Conservation (phyloP, 2,888 invertebrate genomes). For the Spicauda simplicius region DNA sequence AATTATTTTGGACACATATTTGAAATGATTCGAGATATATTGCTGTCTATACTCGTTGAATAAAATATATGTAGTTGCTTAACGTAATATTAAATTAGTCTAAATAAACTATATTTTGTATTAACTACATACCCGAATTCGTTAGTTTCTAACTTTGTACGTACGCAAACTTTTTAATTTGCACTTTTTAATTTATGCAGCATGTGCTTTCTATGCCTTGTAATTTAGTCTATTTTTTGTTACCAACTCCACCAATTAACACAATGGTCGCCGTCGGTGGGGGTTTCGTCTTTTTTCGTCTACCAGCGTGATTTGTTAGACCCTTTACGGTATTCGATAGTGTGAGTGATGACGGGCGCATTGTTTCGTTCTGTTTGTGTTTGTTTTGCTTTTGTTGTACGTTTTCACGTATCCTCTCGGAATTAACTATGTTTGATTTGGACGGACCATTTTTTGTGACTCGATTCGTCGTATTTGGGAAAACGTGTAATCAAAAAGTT, state of each 20-base stretch:
- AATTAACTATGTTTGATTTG: constrained; percentile 29
- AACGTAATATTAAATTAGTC: too few relatives aligned
- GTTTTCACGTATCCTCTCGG: constrained; percentile 9
- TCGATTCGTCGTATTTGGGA: neutral
- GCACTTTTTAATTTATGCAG: too few relatives aligned
- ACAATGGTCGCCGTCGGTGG: constrained; percentile 51
- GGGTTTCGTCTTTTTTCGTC: constrained; percentile 49
- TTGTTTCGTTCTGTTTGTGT: constrained; percentile 34
- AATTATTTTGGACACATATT: too few relatives aligned
- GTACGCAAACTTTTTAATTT: too few relatives aligned
- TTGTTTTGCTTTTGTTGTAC: constrained; percentile 10
- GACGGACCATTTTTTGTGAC: constrained; percentile 7
- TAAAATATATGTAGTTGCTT: too few relatives aligned
- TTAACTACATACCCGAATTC: too few relatives aligned
- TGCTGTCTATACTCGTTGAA: too few relatives aligned
- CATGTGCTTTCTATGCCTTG: neutral
- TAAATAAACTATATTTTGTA: too few relatives aligned
- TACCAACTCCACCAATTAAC: constrained; percentile 61
- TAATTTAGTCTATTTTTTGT: constrained; percentile 41
- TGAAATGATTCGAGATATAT: too few relatives aligned
- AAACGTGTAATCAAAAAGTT: too few relatives aligned
- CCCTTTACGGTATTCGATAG: constrained; percentile 29
- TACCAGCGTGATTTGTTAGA: constrained; percentile 36
- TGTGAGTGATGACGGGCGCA: constrained; percentile 29
- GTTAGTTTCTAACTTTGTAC: too few relatives aligned